Percentiles rank a stretch among this genome's conserved stretches.
Conservation (phyloP, 2,888 invertebrate species). For the Leucophenga montana region DNA sequence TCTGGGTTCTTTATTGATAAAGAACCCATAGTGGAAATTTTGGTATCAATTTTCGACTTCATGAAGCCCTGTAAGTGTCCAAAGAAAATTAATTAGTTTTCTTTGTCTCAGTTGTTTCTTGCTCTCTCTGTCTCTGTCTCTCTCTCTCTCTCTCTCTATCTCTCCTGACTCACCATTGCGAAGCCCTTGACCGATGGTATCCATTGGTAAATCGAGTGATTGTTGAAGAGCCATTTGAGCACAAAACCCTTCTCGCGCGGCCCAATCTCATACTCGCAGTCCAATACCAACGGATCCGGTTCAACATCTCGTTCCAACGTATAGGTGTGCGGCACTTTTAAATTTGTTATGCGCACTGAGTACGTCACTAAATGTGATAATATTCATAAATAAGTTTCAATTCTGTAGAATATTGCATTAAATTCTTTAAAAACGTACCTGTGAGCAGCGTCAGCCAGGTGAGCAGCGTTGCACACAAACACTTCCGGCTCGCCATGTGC, state of each 20-base stretch:
- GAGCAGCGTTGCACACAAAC: conserved; percentile 61
- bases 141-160: conserved; percentile 6
- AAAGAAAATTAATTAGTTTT: conserved; percentile 55
- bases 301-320: conserved; percentile 70
- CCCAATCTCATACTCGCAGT: conserved; percentile 72
- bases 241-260: conserved; percentile 72
- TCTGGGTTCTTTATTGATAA: conserved; percentile 73
- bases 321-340: conserved; percentile 72
- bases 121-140: not conserved
- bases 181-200: conserved; percentile 72
- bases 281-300: conserved; percentile 70
- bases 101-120: conserved; percentile 26
- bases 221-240: conserved; percentile 73
- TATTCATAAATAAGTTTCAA: not conserved
- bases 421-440: conserved; percentile 44
- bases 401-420: too few species aligned
- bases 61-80: conserved; percentile 67
- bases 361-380: conserved; percentile 58
- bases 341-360: conserved; percentile 72
- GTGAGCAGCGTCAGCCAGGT: conserved; percentile 68
- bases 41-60: conserved; percentile 73
- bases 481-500: conserved; percentile 67
- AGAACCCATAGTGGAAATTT: conserved; percentile 70
- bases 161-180: conserved; percentile 70
- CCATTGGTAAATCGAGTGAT: conserved; percentile 73